Base-by-base conservation (phyloP, 1,140 invertebrate species). In the Harpegnathos saltator region DNA sequence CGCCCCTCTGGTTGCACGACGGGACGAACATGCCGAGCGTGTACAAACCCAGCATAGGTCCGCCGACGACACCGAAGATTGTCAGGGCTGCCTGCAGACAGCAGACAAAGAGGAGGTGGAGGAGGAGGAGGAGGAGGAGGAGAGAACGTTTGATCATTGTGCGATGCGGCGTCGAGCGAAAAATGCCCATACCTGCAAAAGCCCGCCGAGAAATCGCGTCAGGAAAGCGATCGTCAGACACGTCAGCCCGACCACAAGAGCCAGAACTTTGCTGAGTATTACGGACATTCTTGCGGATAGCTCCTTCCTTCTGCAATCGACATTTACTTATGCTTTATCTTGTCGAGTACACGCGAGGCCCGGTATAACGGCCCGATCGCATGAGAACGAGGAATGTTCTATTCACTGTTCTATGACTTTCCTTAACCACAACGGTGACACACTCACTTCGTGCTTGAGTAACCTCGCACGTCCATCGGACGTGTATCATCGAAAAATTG, bases 21-120 rank as follows among this genome's bases (percentile, higher is more conserved):
- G 95, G 95, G 61, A 95, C 95, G 87, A 97, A 96, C 96, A 98
- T 97, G 85, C 97, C 97, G 4, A 98, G 93, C 7, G 96, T 96
- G 91, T 97, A 98, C 19, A 98, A 91, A 0, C 96, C 97, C 33
- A 98, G 92, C 61, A 98, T 93, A 2, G 97, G 97, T 19, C 97
- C 97, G 1, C 97, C 97, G 54, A 98, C 95, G 29, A 97, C 96
- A 44, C 97, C 97, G 90, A 97, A 97, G 75, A 98, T 96, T 3
- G 97, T 97, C 5, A 97, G 90, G 1, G 96, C 95, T 0, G 96
- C 96, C 93, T 97, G 96, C 5, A 17, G 3, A n/a, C n/a, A n/a
- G n/a, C n/a, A n/a, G n/a, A n/a, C n/a, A n/a, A n/a, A n/a, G n/a
- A n/a, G n/a, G n/a, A n/a, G n/a, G n/a, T n/a, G n/a, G n/a, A n/a